Evolutionary conservation across 2,113 vertebrate genomes (phyloP).

Genomic region (Syngnathus typhle): DNA sequence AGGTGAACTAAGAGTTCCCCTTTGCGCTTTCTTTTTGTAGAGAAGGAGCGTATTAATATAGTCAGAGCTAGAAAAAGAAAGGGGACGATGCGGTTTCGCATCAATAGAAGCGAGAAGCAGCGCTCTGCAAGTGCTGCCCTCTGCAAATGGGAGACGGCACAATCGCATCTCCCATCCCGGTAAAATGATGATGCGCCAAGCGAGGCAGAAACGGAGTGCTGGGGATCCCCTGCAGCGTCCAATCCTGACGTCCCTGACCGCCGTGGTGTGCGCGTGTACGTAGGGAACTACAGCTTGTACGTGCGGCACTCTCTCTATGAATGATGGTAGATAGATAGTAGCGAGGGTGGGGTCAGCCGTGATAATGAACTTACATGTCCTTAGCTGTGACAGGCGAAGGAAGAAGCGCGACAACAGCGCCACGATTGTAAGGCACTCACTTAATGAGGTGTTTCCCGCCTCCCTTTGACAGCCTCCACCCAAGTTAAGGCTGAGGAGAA

Average conservation of each 20-base stretch:
- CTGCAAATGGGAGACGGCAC: slow-evolving; percentile 38
- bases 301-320: not conserved
- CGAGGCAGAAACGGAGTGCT: slow-evolving; percentile 50
- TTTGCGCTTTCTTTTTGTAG: not conserved
- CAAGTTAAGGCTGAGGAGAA: not conserved
- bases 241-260: slow-evolving; percentile 54
- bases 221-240: slow-evolving; percentile 65
- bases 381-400: not conserved
- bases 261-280: no score
- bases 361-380: not conserved
- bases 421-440: not conserved
- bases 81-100: slow-evolving; percentile 7
- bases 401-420: not conserved
- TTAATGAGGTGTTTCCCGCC: not conserved
- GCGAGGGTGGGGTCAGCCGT: not conserved
- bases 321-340: not conserved
- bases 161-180: slow-evolving; percentile 48
- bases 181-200: slow-evolving; percentile 50
- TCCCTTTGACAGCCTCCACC: not conserved
- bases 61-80: not conserved
- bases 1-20: not conserved
- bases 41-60: not conserved
- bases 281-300: not conserved
- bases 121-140: slow-evolving; percentile 30
- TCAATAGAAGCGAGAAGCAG: slow-evolving; percentile 8